These are phyloP conservation scores for Muscicapa adusta DNA, from an alignment of 2,113 vertebrate genomes.

Conservation along the genomic window DNA sequence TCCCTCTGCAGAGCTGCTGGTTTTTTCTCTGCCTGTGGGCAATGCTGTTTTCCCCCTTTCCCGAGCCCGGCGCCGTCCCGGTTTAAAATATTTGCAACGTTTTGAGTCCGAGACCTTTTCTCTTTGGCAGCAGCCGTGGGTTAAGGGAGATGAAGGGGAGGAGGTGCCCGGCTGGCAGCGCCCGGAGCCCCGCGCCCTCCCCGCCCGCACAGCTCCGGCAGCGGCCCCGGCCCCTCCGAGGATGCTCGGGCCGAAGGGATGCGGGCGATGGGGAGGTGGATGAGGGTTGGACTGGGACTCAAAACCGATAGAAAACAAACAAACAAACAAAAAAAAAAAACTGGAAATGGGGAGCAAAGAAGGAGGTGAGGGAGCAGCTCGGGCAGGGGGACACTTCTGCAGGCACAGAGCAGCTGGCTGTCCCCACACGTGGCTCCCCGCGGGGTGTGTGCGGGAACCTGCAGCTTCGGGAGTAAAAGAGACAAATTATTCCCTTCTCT, in stretches of 20 bases:
- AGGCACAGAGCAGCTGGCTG: background rate
- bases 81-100: background rate
- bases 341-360: background rate
- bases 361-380: background rate
- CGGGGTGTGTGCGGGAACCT: accelerated
- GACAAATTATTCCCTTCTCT: background rate
- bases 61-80: background rate
- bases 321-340: no score
- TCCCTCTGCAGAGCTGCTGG: background rate
- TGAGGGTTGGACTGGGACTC: background rate
- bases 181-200: background rate
- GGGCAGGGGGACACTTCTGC: no score
- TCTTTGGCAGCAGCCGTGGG: accelerated
- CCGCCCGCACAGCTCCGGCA: accelerated
- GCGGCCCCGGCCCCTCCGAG: background rate
- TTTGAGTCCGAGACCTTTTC: background rate
- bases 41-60: background rate
- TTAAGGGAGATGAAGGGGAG: background rate
- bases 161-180: background rate
- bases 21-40: background rate
- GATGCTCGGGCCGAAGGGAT: background rate
- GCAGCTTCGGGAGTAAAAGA: background rate
- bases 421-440: background rate
- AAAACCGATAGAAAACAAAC: background rate
- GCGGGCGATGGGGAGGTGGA: background rate